Evolutionary conservation across 2,888 invertebrate species (phyloP).

Genomic region (Tachystola acroxantha): DNA sequence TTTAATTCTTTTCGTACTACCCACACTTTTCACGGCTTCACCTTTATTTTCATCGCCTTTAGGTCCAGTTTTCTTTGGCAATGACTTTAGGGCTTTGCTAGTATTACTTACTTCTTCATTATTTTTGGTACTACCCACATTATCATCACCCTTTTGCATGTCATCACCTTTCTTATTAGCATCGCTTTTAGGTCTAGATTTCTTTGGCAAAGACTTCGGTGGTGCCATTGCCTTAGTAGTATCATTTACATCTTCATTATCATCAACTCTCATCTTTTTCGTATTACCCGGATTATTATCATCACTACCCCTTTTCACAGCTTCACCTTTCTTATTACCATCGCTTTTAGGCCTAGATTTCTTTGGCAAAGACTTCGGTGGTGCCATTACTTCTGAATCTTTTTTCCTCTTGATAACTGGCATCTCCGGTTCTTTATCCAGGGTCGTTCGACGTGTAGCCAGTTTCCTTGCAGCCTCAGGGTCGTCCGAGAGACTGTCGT

Average conservation of each 20-base stretch:
- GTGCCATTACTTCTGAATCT: slow-evolving; percentile 49
- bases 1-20: no score
- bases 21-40: background rate
- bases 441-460: slow-evolving; percentile 19
- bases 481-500: slow-evolving; percentile 35
- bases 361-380: slow-evolving; percentile 53
- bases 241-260: background rate
- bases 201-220: background rate
- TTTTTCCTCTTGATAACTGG: slow-evolving; percentile 21
- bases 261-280: slow-evolving; percentile 8
- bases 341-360: slow-evolving; percentile 40
- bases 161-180: background rate
- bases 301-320: slow-evolving; percentile 6
- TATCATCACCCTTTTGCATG: slow-evolving; percentile 5
- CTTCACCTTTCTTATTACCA: slow-evolving; percentile 14
- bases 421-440: slow-evolving; percentile 24
- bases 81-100: background rate
- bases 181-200: background rate
- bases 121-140: slow-evolving; percentile 8
- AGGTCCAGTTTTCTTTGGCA: background rate
- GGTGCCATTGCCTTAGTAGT: slow-evolving; percentile 41
- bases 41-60: background rate
- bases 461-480: slow-evolving; percentile 28
- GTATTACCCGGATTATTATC: slow-evolving; percentile 3
- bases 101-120: background rate